Conservation (phyloP, 2,113 vertebrate species). For the Neoarius graeffei region DNA sequence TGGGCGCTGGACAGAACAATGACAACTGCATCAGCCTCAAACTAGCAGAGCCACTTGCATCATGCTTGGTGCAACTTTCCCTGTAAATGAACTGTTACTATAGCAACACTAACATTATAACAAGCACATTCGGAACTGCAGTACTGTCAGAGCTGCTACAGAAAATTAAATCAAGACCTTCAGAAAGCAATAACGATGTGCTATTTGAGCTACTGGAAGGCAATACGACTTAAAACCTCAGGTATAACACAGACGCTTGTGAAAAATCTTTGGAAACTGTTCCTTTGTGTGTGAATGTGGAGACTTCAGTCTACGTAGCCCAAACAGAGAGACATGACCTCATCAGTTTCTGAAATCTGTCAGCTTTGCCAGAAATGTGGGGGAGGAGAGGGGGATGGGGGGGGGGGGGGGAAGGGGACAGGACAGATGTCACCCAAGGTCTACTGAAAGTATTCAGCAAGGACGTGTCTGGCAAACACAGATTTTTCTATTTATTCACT, state of each 20-base stretch:
- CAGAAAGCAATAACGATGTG: neutral
- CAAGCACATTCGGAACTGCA: neutral
- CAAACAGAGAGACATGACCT: constrained; percentile 39
- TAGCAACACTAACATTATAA: neutral
- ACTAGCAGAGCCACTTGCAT: too few relatives aligned
- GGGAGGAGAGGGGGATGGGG: neutral
- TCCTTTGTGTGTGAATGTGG: neutral
- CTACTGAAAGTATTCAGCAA: neutral
- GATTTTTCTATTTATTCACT: constrained; percentile 16
- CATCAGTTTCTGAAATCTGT: neutral
- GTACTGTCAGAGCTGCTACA: neutral
- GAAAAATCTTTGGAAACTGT: neutral
- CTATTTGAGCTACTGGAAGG: neutral
- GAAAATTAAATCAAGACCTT: neutral
- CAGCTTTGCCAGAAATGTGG: neutral
- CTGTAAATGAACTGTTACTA: too few relatives aligned
- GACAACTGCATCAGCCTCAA: too few relatives aligned
- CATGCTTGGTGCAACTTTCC: too few relatives aligned
- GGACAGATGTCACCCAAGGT: neutral
- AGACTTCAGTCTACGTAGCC: neutral
- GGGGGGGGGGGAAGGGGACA: neutral
- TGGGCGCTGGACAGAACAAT: too few relatives aligned
- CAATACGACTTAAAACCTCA: neutral
- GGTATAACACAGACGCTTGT: neutral
- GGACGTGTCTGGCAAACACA: constrained; percentile 10